These are phyloP conservation scores for Lithophane semibrunnea DNA, from an alignment of 2,888 invertebrate species.

Conservation along the genomic window DNA sequence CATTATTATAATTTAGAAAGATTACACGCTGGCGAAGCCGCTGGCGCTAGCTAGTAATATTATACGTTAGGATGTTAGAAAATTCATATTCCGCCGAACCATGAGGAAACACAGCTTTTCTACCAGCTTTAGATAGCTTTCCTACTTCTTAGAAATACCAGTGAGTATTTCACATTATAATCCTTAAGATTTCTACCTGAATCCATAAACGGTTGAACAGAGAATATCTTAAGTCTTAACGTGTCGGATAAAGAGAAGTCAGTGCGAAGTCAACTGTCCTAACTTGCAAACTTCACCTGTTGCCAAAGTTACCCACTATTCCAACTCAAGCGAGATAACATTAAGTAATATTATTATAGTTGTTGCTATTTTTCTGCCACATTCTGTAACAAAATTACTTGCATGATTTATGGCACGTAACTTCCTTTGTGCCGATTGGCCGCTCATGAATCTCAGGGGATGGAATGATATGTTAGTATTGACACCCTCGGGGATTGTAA, in stretches of 20 bases:
- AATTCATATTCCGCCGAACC: not conserved
- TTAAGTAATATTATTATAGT: constrained; percentile 58
- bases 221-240: constrained; percentile 62
- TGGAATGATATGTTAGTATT: constrained; percentile 47
- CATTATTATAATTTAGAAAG: too few species aligned
- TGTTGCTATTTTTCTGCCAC: constrained; percentile 57
- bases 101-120: not conserved
- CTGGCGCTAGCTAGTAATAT: too few species aligned
- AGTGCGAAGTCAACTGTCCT: constrained; percentile 69
- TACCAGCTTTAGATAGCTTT: not conserved
- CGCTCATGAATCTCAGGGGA: constrained; percentile 42
- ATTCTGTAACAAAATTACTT: constrained; percentile 49
- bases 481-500: constrained; percentile 37
- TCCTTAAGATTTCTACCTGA: constrained; percentile 30
- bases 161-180: constrained; percentile 9
- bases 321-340: constrained; percentile 57
- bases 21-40: too few species aligned
- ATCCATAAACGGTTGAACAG: constrained; percentile 33
- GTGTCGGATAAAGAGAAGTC: constrained; percentile 68
- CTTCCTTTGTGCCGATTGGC: constrained; percentile 52
- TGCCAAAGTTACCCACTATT: constrained; percentile 73
- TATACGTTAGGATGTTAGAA: too few species aligned
- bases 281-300: constrained; percentile 80
- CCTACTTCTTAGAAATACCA: constrained; percentile 6
- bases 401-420: constrained; percentile 55